Evolutionary conservation across 92 coral and sea anemone genomes (phyloP).

Genomic region (Palythoa grandis): DNA sequence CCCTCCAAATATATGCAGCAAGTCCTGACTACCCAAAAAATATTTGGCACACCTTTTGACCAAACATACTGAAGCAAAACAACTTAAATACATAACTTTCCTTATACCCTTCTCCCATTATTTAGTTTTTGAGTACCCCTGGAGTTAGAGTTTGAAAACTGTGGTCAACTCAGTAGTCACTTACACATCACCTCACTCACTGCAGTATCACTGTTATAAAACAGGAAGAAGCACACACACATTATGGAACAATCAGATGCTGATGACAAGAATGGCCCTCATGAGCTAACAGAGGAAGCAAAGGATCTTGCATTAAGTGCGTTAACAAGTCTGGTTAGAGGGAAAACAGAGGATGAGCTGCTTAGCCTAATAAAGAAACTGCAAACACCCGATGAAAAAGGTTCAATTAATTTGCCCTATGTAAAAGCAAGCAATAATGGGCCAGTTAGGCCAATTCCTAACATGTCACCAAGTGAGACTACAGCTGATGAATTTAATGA

Average conservation of each 20-base stretch:
- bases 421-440: neutral
- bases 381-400: neutral
- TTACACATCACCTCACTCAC: neutral
- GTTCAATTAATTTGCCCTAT: neutral
- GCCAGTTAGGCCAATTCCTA: neutral
- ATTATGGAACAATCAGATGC: neutral
- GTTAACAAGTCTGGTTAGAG: conserved; percentile 14
- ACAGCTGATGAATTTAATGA: neutral
- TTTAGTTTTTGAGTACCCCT: too few relatives aligned
- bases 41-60: too few relatives aligned
- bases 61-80: too few relatives aligned
- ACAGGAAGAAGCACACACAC: neutral
- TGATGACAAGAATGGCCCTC: conserved; percentile 6
- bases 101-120: too few relatives aligned
- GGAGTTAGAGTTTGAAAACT: too few relatives aligned
- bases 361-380: neutral
- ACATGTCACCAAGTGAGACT: neutral
- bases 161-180: neutral
- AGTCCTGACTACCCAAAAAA: too few relatives aligned
- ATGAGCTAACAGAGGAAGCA: neutral
- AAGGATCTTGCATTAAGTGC: conserved; percentile 6
- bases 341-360: conserved; percentile 20
- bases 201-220: neutral
- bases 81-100: too few relatives aligned
- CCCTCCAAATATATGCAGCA: too few relatives aligned